Percentiles rank a stretch among this genome's conserved stretches.
Conservation (phyloP, 2,888 invertebrate species). For the Conops quadrifasciatus region DNA sequence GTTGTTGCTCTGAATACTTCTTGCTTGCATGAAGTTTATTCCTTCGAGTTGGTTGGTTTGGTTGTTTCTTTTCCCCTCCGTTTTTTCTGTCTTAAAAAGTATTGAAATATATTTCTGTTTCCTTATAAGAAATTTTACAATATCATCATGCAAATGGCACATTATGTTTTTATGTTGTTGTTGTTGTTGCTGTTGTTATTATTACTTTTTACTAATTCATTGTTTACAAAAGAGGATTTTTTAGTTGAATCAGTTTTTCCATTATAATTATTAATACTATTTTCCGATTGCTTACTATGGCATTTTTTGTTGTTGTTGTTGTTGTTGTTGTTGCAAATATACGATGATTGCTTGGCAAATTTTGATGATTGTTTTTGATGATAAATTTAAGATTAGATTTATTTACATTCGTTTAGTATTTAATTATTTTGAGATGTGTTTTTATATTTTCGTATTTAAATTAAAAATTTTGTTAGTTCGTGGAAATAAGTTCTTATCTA, state of each 20-base stretch:
- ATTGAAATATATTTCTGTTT: slow-evolving; percentile 12
- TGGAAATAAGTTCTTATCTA: background rate
- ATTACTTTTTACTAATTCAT: background rate
- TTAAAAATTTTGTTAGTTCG: background rate
- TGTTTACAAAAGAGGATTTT: background rate
- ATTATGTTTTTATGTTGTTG: slow-evolving; percentile 24
- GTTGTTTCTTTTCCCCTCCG: background rate
- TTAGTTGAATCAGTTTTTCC: slow-evolving; percentile 2
- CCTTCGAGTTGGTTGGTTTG: slow-evolving; percentile 7
- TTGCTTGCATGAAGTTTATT: slow-evolving; percentile 28
- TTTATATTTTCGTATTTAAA: background rate
- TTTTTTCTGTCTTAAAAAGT: background rate
- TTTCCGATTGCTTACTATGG: slow-evolving; percentile 13
- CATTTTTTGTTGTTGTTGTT: slow-evolving; percentile 20
- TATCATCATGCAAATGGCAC: slow-evolving; percentile 30
- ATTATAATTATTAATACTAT: slow-evolving; percentile 11
- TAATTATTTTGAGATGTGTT: background rate
- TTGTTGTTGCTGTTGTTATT: slow-evolving; percentile 20
- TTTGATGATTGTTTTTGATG: slow-evolving; percentile 5
- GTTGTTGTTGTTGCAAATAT: slow-evolving; percentile 18
- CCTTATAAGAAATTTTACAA: slow-evolving; percentile 1
- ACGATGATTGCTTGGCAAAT: slow-evolving; percentile 16
- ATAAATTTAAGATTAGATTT: slow-evolving; percentile 13
- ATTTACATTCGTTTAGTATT: background rate
- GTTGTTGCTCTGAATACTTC: slow-evolving; percentile 20